These are phyloP conservation scores for Circaetus cinerascens DNA, from an alignment of 2,113 vertebrate genomes.

Conservation along the genomic window DNA sequence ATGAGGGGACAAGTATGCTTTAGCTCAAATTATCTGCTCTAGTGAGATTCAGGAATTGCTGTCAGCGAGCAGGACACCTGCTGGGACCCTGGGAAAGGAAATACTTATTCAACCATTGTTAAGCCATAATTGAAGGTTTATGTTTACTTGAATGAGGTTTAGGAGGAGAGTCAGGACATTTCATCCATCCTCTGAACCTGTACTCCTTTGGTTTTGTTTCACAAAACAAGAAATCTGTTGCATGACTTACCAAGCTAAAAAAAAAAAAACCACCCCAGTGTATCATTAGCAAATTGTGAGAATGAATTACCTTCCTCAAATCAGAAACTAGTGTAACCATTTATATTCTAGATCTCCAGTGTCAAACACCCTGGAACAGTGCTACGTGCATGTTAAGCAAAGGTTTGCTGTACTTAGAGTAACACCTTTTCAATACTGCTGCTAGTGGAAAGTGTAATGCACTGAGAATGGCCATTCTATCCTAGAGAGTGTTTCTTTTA, in stretches of 20 bases:
- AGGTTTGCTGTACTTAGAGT: neutral
- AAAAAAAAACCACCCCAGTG: neutral
- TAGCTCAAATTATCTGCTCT: neutral
- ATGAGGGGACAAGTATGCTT: neutral
- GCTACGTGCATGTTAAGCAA: neutral
- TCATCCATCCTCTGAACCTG: neutral
- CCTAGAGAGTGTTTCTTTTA: neutral
- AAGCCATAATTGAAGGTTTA: constrained; percentile 4
- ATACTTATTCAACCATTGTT: neutral
- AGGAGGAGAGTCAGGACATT: neutral
- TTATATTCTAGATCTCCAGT: neutral
- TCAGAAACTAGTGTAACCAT: neutral
- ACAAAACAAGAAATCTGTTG: neutral
- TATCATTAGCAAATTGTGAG: neutral
- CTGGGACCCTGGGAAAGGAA: neutral
- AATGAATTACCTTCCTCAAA: neutral
- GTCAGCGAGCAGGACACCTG: neutral
- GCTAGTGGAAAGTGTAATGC: neutral
- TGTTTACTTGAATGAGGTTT: neutral
- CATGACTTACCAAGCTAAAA: neutral
- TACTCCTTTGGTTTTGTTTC: neutral
- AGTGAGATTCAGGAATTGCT: neutral
- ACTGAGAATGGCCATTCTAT: neutral
- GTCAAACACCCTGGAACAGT: neutral
- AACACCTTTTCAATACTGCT: neutral